phyloP scores from a whole-genome alignment of 1,140 invertebrate genomes.

The Zaprionus davidi region DNA sequence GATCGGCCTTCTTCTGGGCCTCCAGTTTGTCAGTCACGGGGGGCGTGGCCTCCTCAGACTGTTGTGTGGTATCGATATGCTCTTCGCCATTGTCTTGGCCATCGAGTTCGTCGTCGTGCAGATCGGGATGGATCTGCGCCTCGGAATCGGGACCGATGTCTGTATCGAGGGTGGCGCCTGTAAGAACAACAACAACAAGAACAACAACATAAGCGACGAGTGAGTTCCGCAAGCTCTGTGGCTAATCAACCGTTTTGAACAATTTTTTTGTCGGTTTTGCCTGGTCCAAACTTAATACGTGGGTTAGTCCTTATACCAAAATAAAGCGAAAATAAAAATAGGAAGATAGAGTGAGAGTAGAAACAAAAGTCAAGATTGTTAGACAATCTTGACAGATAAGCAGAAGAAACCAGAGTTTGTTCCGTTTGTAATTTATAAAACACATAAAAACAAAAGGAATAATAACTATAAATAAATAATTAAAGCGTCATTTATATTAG shows the following conservation, averaged over 20 bases:
- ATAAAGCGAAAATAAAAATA: conserved; percentile 33
- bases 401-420: conserved; percentile 29
- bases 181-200: conserved; percentile 84
- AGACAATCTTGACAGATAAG: conserved; percentile 29
- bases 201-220: conserved; percentile 81
- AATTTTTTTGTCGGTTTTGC: background rate
- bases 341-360: conserved; percentile 15
- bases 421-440: conserved; percentile 27
- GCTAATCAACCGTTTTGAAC: conserved; percentile 25
- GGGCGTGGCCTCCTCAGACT: conserved; percentile 79
- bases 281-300: conserved; percentile 40
- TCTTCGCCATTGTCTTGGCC: conserved; percentile 79
- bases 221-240: conserved; percentile 25
- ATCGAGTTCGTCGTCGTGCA: conserved; percentile 78
- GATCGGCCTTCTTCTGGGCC: conserved; percentile 79
- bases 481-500: conserved; percentile 64
- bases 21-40: conserved; percentile 82
- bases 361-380: conserved; percentile 19
- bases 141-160: conserved; percentile 83
- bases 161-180: conserved; percentile 83
- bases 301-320: conserved; percentile 73
- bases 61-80: conserved; percentile 82
- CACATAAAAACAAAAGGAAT: conserved; percentile 17
- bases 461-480: conserved; percentile 15
- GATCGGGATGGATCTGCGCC: conserved; percentile 82